Evolutionary conservation across 2,888 invertebrate genomes (phyloP).

Genomic region (Muschampia plurimacula): DNA sequence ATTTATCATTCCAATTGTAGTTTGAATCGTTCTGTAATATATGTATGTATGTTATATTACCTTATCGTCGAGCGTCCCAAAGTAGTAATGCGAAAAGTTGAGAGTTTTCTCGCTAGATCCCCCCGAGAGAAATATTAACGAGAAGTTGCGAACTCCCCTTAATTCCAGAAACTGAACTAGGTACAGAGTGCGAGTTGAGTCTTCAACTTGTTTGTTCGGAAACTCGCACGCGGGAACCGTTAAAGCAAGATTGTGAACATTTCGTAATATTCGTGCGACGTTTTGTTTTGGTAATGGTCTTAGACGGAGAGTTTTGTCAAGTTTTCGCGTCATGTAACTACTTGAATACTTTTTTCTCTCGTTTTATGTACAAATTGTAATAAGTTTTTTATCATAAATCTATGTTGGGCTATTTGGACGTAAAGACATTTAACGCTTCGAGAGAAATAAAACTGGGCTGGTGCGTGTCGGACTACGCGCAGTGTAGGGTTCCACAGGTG

Average conservation of each 20-base stretch:
- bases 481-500: no score
- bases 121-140: conserved; percentile 47
- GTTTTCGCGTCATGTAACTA: conserved; percentile 2
- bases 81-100: conserved; percentile 47
- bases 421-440: neutral
- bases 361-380: neutral
- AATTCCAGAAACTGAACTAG: conserved; percentile 47
- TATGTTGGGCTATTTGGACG: neutral
- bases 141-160: conserved; percentile 45
- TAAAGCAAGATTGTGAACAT: conserved; percentile 2
- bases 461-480: no score
- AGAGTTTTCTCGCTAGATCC: conserved; percentile 38
- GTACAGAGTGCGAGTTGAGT: conserved; percentile 32
- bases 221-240: conserved; percentile 35
- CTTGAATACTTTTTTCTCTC: neutral
- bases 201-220: conserved; percentile 47
- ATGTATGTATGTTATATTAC: conserved; percentile 27
- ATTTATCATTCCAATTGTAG: conserved; percentile 27
- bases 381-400: neutral
- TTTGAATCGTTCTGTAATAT: conserved; percentile 21
- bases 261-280: conserved; percentile 29
- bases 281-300: conserved; percentile 30
- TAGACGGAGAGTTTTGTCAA: conserved; percentile 17
- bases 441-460: no score
- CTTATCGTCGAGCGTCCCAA: conserved; percentile 42